These are phyloP conservation scores for Aplochiton taeniatus DNA, from an alignment of 2,797 vertebrate species.

Conservation along the genomic window DNA sequence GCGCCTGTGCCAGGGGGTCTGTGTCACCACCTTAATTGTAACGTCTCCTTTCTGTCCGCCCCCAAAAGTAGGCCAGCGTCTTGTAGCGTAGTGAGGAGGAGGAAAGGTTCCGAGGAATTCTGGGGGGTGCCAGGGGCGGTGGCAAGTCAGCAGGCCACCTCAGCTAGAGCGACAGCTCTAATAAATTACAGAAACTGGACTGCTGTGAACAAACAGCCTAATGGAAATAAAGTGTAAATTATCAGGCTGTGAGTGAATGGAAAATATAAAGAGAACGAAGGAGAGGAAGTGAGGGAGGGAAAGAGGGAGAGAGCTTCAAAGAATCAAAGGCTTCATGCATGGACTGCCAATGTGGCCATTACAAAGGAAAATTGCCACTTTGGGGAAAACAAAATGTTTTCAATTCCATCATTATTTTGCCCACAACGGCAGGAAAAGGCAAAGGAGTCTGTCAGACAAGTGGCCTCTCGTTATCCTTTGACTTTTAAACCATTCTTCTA, in stretches of 20 bases:
- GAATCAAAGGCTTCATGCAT: too few species aligned
- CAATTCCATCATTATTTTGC: constrained; percentile 54
- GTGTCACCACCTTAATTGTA: constrained; percentile 68
- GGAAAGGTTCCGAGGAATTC: neutral
- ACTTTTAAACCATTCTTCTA: constrained; percentile 16
- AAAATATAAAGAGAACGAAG: constrained; percentile 45
- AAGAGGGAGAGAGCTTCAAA: constrained; percentile 40
- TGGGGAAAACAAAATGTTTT: constrained; percentile 58
- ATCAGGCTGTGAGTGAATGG: constrained; percentile 61
- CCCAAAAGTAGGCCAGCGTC: constrained; percentile 74
- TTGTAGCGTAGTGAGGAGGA: constrained; percentile 35
- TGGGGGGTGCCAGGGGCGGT: constrained; percentile 47
- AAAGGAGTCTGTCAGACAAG: constrained; percentile 43
- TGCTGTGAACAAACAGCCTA: constrained; percentile 75
- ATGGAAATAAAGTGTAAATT: constrained; percentile 75
- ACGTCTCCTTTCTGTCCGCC: constrained; percentile 56
- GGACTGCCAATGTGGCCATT: constrained; percentile 39
- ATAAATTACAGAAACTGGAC: constrained; percentile 77
- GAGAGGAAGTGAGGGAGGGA: constrained; percentile 41
- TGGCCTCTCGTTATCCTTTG: constrained; percentile 36
- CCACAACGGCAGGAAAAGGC: constrained; percentile 59
- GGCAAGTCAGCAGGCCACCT: constrained; percentile 63
- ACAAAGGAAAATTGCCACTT: constrained; percentile 67
- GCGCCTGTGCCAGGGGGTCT: constrained; percentile 65
- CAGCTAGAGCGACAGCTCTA: constrained; percentile 71